Percentiles rank a stretch among this genome's conserved stretches.
Conservation (phyloP, 2,888 invertebrate genomes). For the Crioceris asparagi region DNA sequence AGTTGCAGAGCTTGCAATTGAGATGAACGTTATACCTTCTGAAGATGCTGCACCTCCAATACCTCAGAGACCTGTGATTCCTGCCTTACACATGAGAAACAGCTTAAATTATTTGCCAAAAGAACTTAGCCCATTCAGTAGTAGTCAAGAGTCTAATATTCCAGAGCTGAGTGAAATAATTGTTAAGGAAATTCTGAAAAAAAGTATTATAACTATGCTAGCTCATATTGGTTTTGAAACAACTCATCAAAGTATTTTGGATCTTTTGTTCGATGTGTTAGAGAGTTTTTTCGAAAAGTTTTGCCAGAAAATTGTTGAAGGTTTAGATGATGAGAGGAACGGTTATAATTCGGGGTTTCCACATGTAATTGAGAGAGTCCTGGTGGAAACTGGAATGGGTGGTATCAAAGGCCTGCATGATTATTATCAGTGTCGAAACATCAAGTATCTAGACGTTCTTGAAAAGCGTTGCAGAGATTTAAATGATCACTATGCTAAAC, state of each 20-base stretch:
- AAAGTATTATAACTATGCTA: conserved; percentile 40
- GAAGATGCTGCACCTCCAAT: conserved; percentile 30
- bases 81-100: conserved; percentile 24
- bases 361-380: conserved; percentile 48
- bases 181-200: conserved; percentile 35
- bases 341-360: conserved; percentile 39
- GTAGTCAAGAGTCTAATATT: conserved; percentile 26
- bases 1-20: conserved; percentile 30
- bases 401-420: conserved; percentile 45
- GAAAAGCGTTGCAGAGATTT: conserved; percentile 29
- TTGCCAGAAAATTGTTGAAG: conserved; percentile 40
- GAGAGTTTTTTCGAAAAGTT: conserved; percentile 41
- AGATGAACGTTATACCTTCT: conserved; percentile 29
- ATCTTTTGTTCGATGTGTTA: conserved; percentile 40
- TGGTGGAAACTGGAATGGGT: conserved; percentile 50
- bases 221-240: conserved; percentile 38
- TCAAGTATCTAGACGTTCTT: conserved; percentile 32
- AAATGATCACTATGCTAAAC: conserved; percentile 26
- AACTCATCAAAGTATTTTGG: conserved; percentile 40
- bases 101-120: conserved; percentile 30
- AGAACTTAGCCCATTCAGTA: conserved; percentile 20
- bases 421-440: conserved; percentile 43
- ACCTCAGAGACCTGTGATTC: conserved; percentile 27
- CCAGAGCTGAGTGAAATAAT: conserved; percentile 31
- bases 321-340: conserved; percentile 42